phyloP scores from a whole-genome alignment of 2,113 vertebrate species.

The Tragelaphus buxtoni region DNA sequence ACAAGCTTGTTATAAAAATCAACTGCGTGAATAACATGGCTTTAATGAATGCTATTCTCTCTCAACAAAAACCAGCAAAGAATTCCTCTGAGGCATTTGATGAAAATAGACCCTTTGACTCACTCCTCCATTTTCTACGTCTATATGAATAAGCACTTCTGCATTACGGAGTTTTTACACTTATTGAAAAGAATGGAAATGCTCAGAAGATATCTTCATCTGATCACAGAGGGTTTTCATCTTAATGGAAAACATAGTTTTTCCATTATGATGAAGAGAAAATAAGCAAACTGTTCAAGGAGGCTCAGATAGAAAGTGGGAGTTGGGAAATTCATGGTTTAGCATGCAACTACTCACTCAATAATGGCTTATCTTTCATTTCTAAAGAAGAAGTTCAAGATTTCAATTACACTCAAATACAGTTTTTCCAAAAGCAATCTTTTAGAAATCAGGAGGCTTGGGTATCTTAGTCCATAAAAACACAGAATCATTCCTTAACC shows the following conservation, averaged over 20 bases:
- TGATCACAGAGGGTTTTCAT: neutral
- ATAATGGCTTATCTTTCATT: neutral
- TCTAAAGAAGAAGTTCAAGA: neutral
- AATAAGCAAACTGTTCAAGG: neutral
- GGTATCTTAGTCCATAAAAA: neutral
- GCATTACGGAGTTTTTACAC: neutral
- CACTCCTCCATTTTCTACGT: neutral
- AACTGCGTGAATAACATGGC: neutral
- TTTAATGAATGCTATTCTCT: conserved; percentile 22
- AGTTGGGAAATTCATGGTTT: neutral
- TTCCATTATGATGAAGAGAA: conserved; percentile 15
- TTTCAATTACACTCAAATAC: neutral
- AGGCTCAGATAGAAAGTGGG: neutral
- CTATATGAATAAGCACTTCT: neutral
- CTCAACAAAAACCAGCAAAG: neutral
- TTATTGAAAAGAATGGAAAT: neutral
- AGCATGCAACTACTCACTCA: neutral
- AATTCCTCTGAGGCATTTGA: neutral
- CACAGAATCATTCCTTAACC: neutral
- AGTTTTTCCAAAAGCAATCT: neutral
- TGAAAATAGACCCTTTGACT: neutral
- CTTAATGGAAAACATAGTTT: neutral
- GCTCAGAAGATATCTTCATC: neutral
- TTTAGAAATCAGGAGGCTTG: neutral
- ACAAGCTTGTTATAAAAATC: conserved; percentile 39